Percentiles rank a stretch among this genome's conserved stretches.
Conservation (phyloP, 2,113 vertebrate species). For the Columba janthina region DNA sequence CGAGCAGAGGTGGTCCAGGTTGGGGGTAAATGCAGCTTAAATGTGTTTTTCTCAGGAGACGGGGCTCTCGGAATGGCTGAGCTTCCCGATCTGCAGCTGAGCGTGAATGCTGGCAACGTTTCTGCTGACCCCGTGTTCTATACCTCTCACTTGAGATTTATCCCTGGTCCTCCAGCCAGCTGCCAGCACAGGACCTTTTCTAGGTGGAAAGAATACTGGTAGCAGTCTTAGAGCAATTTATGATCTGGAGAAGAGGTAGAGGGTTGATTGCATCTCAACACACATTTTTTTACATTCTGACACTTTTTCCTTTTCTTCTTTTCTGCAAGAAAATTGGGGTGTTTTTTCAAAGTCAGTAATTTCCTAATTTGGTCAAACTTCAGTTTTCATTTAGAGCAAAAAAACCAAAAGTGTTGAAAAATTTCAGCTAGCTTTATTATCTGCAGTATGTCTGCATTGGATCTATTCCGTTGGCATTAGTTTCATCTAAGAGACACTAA, state of each 20-base stretch:
- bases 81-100: fast-evolving
- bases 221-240: background rate
- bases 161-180: background rate
- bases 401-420: background rate
- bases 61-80: background rate
- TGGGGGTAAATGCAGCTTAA: background rate
- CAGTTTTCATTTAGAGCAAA: background rate
- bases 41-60: background rate
- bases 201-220: background rate
- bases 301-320: background rate
- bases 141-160: background rate
- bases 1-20: background rate
- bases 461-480: background rate
- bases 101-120: fast-evolving
- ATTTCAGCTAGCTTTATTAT: background rate
- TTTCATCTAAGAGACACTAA: background rate
- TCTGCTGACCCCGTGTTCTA: background rate
- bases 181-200: background rate
- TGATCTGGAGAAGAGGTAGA: background rate
- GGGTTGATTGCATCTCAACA: background rate
- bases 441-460: background rate
- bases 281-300: background rate
- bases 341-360: background rate
- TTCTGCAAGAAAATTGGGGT: background rate
- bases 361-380: background rate